A percentile compares a stretch with the other conserved stretches of the same genome.
Conservation (phyloP, 1,140 invertebrate genomes). For the Hylaeus volcanicus region DNA sequence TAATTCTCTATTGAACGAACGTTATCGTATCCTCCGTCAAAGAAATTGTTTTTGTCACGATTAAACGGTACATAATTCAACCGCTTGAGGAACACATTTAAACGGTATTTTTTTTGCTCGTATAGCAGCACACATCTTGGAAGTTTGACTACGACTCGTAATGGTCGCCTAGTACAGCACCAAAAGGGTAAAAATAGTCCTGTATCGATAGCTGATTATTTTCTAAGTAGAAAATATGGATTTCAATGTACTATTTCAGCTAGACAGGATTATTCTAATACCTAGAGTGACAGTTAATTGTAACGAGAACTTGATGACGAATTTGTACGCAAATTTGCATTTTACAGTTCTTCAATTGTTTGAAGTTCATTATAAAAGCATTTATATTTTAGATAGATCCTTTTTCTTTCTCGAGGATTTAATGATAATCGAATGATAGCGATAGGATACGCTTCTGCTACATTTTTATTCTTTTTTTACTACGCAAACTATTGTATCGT, state of each 20-base stretch:
- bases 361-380: neutral
- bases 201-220: neutral
- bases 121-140: too few species aligned
- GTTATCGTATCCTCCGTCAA: too few species aligned
- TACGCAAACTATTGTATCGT: conserved; percentile 37
- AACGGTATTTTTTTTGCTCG: too few species aligned
- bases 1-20: neutral
- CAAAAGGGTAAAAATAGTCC: conserved; percentile 2
- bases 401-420: neutral
- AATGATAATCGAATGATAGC: neutral
- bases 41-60: too few species aligned
- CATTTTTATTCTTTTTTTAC: conserved; percentile 22
- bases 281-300: neutral
- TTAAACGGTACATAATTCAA: too few species aligned
- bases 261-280: neutral
- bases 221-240: neutral
- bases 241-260: neutral
- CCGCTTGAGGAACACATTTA: too few species aligned
- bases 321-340: conserved; percentile 15
- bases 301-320: conserved; percentile 14
- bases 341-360: conserved; percentile 7
- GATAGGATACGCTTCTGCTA: conserved; percentile 20
- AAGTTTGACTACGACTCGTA: too few species aligned
- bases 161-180: neutral
- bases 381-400: neutral